Evolutionary conservation across 2,888 invertebrate species (phyloP).

Genomic region (Acanthosepion pharaonis): DNA sequence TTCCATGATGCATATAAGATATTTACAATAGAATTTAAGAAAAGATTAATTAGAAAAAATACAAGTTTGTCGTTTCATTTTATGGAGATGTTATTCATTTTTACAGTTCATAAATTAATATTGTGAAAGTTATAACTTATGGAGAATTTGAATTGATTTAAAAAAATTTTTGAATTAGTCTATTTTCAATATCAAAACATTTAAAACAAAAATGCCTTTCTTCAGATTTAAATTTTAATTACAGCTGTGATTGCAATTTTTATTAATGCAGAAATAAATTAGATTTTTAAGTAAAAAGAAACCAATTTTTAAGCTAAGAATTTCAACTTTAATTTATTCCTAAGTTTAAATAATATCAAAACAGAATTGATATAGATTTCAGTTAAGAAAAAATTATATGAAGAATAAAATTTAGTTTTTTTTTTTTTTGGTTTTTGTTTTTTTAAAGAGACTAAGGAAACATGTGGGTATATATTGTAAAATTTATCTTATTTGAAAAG

Average conservation of each 20-base stretch:
- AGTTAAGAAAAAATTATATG: neutral
- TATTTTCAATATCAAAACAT: neutral
- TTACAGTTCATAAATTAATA: neutral
- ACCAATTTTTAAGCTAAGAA: neutral
- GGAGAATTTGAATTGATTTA: neutral
- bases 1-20: neutral
- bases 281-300: neutral
- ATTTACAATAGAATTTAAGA: constrained; percentile 5
- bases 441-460: neutral
- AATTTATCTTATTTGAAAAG: neutral
- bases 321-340: neutral
- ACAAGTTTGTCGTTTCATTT: neutral
- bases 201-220: neutral
- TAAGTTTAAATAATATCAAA: neutral
- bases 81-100: too few species aligned
- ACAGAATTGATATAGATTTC: neutral
- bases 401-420: neutral
- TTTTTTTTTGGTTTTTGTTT: neutral
- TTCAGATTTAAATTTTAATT: neutral
- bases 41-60: neutral
- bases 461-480: neutral
- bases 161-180: neutral
- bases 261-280: neutral
- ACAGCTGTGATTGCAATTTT: neutral
- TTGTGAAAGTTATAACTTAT: neutral